Percentiles rank a stretch among this genome's conserved stretches.
phyloP scores from a whole-genome alignment of 2,797 vertebrate genomes.

The Miichthys miiuy region DNA sequence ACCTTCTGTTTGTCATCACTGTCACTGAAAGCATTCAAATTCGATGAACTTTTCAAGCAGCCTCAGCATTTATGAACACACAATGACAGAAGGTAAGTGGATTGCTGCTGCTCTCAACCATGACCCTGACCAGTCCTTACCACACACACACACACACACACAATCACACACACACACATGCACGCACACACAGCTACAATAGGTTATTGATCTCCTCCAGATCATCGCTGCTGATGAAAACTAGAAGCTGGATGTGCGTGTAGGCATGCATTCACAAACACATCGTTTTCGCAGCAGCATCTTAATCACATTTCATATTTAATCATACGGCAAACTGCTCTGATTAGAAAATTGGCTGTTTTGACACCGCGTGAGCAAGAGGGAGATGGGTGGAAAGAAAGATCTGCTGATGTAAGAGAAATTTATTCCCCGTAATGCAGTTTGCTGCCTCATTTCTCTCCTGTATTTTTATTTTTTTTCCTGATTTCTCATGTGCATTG shows the following conservation, averaged over 20 bases:
- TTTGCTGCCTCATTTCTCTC: constrained; percentile 25
- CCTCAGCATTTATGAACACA: constrained; percentile 41
- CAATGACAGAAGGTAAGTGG: constrained; percentile 13
- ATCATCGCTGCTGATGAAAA: constrained; percentile 33
- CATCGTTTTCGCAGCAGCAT: constrained; percentile 60
- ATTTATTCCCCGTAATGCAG: constrained; percentile 29
- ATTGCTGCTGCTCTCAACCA: constrained; percentile 15
- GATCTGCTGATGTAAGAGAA: constrained; percentile 13
- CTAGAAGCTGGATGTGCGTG: constrained; percentile 18
- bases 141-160: background rate
- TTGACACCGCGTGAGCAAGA: constrained; percentile 31
- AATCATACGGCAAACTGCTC: constrained; percentile 53
- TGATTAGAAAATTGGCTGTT: constrained; percentile 65
- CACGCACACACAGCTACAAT: constrained; percentile 14
- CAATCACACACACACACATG: constrained; percentile 13
- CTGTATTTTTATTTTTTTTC: background rate
- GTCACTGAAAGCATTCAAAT: constrained; percentile 27
- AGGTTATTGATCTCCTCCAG: constrained; percentile 41
- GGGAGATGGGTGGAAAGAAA: background rate
- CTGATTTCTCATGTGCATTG: background rate
- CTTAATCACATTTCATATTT: constrained; percentile 65
- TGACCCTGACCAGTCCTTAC: constrained; percentile 20
- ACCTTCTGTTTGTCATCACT: constrained; percentile 22
- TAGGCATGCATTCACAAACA: constrained; percentile 39
- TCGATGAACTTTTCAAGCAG: constrained; percentile 22